Percentiles rank a stretch among this genome's conserved stretches.
These are phyloP conservation scores for Pelodytes ibericus DNA, from an alignment of 2,797 vertebrate species.

Conservation along the genomic window DNA sequence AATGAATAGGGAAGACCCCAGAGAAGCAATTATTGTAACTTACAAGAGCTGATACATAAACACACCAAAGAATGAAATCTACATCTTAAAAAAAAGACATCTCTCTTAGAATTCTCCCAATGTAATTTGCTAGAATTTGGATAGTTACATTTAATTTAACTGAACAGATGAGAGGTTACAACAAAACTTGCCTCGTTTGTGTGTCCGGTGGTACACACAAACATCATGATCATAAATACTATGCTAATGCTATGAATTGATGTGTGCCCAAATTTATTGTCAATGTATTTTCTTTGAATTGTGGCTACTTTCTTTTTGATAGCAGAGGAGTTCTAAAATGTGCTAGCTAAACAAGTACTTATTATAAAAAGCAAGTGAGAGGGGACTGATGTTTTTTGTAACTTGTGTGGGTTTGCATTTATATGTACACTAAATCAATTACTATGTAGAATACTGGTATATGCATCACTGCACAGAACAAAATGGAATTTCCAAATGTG, in stretches of 20 bases:
- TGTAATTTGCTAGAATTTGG: background rate
- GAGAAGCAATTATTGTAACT: background rate
- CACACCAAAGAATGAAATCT: background rate
- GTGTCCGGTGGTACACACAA: no score
- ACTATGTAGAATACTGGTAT: background rate
- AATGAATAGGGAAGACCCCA: background rate
- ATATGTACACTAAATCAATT: no score
- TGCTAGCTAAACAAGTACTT: no score
- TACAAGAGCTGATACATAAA: background rate
- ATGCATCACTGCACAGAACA: background rate
- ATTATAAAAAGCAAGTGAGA: no score
- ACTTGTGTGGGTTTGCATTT: no score
- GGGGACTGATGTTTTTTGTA: no score
- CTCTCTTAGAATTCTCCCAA: background rate
- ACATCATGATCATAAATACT: no score
- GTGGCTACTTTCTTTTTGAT: no score
- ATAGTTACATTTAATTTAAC: background rate
- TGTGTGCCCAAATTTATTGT: no score
- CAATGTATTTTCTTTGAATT: no score
- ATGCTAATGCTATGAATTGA: no score
- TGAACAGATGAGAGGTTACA: background rate
- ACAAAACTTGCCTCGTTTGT: background rate
- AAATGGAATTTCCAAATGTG: background rate
- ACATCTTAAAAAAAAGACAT: background rate
- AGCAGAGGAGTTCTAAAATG: no score